These are phyloP conservation scores for Teinopalpus imperialis DNA, from an alignment of 2,888 invertebrate species.

Conservation along the genomic window DNA sequence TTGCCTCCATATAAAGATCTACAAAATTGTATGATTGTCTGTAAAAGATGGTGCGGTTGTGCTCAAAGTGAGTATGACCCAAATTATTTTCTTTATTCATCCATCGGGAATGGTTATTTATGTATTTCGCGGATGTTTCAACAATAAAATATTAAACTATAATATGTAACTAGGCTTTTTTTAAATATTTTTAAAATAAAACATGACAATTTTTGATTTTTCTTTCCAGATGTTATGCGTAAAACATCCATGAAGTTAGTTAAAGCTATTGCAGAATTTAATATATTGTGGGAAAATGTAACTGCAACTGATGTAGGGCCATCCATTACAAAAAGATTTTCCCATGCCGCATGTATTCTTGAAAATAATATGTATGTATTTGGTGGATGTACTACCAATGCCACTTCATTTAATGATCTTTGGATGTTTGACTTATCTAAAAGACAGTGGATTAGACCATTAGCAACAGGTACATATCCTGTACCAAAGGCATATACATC, in stretches of 20 bases:
- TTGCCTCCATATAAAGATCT: slow-evolving; percentile 95
- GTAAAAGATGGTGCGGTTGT: slow-evolving; percentile 92
- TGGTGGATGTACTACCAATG: slow-evolving; percentile 96
- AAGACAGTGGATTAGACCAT: slow-evolving; percentile 91
- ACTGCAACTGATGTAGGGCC: slow-evolving; percentile 82
- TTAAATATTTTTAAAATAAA: too few species aligned
- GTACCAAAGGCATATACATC: slow-evolving; percentile 98
- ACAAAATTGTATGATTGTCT: slow-evolving; percentile 92
- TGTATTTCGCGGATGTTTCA: too few species aligned
- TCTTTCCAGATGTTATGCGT: slow-evolving; percentile 87
- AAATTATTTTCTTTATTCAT: too few species aligned
- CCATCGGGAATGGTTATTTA: too few species aligned
- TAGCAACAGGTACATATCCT: slow-evolving; percentile 93
- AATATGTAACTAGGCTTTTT: too few species aligned
- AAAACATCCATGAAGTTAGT: slow-evolving; percentile 88
- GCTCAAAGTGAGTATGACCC: slow-evolving; percentile 88
- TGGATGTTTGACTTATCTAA: slow-evolving; percentile 95
- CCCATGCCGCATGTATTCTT: slow-evolving; percentile 93
- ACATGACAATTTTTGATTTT: slow-evolving; percentile 29
- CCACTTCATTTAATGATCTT: slow-evolving; percentile 97
- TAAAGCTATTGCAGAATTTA: slow-evolving; percentile 88
- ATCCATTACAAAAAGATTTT: slow-evolving; percentile 94
- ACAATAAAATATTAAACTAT: too few species aligned
- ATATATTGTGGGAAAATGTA: slow-evolving; percentile 87
- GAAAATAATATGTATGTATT: slow-evolving; percentile 96